phyloP scores from a whole-genome alignment of 2,113 vertebrate species.

The Chaetorhynchus papuensis region DNA sequence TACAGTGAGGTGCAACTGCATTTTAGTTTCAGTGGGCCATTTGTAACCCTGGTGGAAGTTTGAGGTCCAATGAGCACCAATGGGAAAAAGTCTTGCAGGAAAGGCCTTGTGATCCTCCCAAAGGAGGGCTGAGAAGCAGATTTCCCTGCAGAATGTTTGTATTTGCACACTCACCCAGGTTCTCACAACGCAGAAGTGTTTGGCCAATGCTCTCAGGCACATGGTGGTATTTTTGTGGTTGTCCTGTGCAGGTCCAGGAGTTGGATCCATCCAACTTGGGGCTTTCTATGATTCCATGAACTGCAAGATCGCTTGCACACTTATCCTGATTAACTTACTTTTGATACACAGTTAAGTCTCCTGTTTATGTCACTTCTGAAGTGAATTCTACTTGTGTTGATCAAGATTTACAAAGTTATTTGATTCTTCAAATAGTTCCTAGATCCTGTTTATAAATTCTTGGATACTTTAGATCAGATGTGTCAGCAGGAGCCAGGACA shows the following conservation, averaged over 20 bases:
- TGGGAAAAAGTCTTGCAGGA: neutral
- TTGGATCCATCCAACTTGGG: neutral
- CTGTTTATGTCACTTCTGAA: neutral
- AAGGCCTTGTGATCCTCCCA: neutral
- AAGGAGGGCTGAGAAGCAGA: neutral
- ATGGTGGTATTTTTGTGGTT: neutral
- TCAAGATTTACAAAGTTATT: neutral
- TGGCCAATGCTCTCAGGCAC: neutral
- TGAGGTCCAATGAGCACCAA: neutral
- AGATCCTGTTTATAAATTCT: conserved; percentile 13
- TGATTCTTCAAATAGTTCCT: neutral
- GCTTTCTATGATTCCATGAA: neutral
- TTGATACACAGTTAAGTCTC: neutral
- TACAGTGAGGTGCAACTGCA: neutral
- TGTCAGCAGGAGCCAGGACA: neutral
- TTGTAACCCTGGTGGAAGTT: neutral
- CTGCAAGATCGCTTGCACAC: neutral
- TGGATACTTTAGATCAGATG: neutral
- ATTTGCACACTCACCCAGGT: neutral
- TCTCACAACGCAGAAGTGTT: neutral
- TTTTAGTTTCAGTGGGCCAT: neutral
- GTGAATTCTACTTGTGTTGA: neutral
- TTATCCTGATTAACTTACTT: neutral
- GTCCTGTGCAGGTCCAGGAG: neutral
- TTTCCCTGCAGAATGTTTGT: neutral